Conservation (phyloP, 2,797 vertebrate genomes). For the Eidolon dupreanum region DNA sequence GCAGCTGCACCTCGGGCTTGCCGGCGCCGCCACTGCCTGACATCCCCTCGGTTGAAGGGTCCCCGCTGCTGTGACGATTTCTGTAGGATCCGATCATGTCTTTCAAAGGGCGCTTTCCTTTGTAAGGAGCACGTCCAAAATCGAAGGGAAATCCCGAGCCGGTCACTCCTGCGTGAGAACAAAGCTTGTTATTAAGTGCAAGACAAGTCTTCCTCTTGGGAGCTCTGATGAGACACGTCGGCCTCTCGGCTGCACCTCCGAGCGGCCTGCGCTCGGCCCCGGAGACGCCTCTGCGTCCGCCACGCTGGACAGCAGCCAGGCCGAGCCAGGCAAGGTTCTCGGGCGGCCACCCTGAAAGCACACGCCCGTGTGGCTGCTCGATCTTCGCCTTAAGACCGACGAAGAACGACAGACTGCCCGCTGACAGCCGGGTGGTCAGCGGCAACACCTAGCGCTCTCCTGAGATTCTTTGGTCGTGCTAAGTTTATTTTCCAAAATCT, state of each 20-base stretch:
- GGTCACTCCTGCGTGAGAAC: slow-evolving; percentile 80
- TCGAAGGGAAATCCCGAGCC: slow-evolving; percentile 93
- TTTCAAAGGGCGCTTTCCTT: slow-evolving; percentile 87
- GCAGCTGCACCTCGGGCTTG: slow-evolving; percentile 88
- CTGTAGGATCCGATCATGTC: slow-evolving; percentile 88
- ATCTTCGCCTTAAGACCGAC: background rate
- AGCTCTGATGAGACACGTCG: background rate
- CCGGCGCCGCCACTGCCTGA: slow-evolving; percentile 80
- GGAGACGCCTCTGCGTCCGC: background rate
- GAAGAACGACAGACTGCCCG: background rate
- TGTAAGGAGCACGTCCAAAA: slow-evolving; percentile 89
- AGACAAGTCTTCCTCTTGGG: background rate
- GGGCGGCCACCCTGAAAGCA: background rate
- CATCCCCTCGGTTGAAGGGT: slow-evolving; percentile 84
- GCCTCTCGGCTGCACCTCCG: too few species aligned
- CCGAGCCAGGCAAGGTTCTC: background rate
- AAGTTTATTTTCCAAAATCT: background rate
- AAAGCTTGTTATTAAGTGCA: slow-evolving; percentile 45
- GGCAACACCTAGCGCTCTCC: background rate
- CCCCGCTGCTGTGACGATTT: slow-evolving; percentile 85
- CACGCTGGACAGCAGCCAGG: rapidly evolving
- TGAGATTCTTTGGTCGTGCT: background rate
- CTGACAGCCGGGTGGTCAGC: rapidly evolving
- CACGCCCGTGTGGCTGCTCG: background rate
- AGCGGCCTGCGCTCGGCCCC: rapidly evolving